Evolutionary conservation across 2,113 vertebrate genomes (phyloP).

Genomic region (Pristiophorus japonicus): DNA sequence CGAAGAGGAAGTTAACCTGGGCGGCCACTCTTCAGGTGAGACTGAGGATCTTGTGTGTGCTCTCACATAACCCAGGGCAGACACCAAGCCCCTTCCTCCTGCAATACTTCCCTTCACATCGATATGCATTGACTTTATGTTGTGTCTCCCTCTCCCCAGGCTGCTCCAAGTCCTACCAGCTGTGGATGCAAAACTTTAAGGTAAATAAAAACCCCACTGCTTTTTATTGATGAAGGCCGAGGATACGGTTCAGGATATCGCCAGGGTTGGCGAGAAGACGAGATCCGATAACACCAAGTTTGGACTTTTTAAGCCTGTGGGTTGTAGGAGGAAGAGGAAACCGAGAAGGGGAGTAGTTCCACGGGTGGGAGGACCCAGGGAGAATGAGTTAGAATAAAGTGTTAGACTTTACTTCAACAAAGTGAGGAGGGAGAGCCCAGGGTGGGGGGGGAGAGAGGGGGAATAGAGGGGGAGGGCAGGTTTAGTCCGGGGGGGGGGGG

Average conservation of each 20-base stretch:
- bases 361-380: not conserved
- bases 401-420: not conserved
- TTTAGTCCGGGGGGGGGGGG: too few species aligned
- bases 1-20: conserved; percentile 69
- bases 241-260: not conserved
- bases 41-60: not conserved
- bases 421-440: not conserved
- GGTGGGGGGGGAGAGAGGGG: not conserved
- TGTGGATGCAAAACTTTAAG: conserved; percentile 75
- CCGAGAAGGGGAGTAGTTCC: not conserved
- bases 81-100: not conserved
- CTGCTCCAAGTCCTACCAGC: conserved; percentile 65
- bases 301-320: not conserved
- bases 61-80: not conserved
- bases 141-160: conserved; percentile 49
- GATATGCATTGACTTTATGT: not conserved
- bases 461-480: too few species aligned
- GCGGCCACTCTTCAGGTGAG: conserved; percentile 58
- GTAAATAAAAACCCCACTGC: conserved; percentile 48
- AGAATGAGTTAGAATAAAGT: not conserved
- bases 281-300: not conserved
- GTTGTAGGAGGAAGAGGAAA: not conserved
- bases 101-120: not conserved
- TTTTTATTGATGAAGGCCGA: not conserved
- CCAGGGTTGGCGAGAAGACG: not conserved